Percentiles rank a stretch among this genome's conserved stretches.
Evolutionary conservation across 2,113 vertebrate species (phyloP).

Genomic region (Lepisosteus oculatus): DNA sequence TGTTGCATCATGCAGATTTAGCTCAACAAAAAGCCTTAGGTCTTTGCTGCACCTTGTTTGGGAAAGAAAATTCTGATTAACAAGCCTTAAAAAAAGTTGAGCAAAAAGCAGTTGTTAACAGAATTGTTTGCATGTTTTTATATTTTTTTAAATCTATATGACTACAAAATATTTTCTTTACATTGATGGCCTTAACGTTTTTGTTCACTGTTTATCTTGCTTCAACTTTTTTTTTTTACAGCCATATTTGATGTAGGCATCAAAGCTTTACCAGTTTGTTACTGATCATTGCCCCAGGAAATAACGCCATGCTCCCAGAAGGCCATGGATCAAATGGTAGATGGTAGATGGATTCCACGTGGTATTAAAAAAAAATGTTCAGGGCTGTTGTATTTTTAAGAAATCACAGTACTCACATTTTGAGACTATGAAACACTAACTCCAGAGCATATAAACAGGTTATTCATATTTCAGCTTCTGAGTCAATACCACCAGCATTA

Average conservation of each 20-base stretch:
- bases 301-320: slow-evolving; percentile 10
- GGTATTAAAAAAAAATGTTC: not conserved
- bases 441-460: slow-evolving; percentile 19
- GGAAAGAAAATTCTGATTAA: slow-evolving; percentile 67
- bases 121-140: slow-evolving; percentile 54
- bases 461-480: slow-evolving; percentile 41
- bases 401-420: slow-evolving; percentile 22
- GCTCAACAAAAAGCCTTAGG: slow-evolving; percentile 63
- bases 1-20: slow-evolving; percentile 70
- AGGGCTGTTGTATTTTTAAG: not conserved
- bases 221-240: slow-evolving; percentile 64
- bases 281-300: slow-evolving; percentile 18
- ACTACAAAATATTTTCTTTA: slow-evolving; percentile 58
- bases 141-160: slow-evolving; percentile 20
- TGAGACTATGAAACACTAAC: not conserved
- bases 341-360: not conserved
- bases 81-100: slow-evolving; percentile 54
- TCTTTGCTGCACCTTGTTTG: slow-evolving; percentile 77
- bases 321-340: no score
- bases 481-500: slow-evolving; percentile 49
- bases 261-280: slow-evolving; percentile 49
- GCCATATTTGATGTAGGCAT: slow-evolving; percentile 60
- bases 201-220: slow-evolving; percentile 71
- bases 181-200: slow-evolving; percentile 66
- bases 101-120: slow-evolving; percentile 57